Evolutionary conservation across 2,888 invertebrate genomes (phyloP).

Genomic region (Danaus chrysippus): DNA sequence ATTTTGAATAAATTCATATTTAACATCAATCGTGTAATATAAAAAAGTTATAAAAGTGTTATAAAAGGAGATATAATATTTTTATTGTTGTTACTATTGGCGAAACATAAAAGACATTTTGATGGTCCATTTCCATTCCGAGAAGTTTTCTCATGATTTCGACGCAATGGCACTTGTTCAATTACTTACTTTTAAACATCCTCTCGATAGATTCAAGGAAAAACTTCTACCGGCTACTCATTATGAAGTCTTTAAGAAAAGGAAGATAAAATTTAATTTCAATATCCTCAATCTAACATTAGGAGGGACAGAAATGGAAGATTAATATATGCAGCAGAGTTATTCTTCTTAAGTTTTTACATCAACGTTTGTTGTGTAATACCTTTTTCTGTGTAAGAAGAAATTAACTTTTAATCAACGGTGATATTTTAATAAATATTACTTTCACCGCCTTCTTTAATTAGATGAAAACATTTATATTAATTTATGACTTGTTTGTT

Average conservation of each 20-base stretch:
- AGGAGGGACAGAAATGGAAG: conserved; percentile 19
- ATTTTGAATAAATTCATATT: no score
- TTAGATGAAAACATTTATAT: no score
- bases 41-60: neutral
- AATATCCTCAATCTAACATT: conserved; percentile 38
- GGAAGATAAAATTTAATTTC: conserved; percentile 56
- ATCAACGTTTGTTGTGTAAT: no score
- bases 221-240: conserved; percentile 34
- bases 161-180: conserved; percentile 45
- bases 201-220: conserved; percentile 15
- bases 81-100: conserved; percentile 7
- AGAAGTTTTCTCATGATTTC: conserved; percentile 28
- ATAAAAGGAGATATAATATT: neutral
- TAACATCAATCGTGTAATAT: no score
- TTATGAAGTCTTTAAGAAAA: conserved; percentile 55
- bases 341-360: no score
- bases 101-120: no score
- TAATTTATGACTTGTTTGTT: no score
- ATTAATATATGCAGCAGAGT: conserved; percentile 17
- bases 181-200: conserved; percentile 44
- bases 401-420: no score
- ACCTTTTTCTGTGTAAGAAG: no score
- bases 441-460: no score
- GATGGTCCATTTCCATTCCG: no score
- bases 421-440: no score